A percentile compares a stretch with the other conserved stretches of the same genome.
phyloP scores from a whole-genome alignment of 2,888 invertebrate species.

The Phrixothrix hirtus region DNA sequence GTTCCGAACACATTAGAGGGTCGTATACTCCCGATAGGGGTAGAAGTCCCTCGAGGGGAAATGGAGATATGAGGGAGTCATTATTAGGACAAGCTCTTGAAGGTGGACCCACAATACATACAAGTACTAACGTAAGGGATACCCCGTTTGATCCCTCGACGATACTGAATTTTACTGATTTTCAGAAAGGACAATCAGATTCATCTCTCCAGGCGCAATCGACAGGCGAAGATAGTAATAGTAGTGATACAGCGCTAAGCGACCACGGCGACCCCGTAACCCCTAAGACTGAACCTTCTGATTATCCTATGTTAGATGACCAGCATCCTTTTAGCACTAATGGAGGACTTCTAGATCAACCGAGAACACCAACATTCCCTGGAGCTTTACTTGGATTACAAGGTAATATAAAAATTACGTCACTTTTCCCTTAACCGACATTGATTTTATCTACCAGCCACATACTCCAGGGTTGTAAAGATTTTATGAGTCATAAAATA shows the following conservation, averaged over 20 bases:
- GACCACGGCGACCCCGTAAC: constrained; percentile 67
- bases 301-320: constrained; percentile 68
- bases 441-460: constrained; percentile 19
- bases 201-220: constrained; percentile 68
- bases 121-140: constrained; percentile 52
- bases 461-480: constrained; percentile 16
- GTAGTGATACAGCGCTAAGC: constrained; percentile 81
- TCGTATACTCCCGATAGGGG: constrained; percentile 55
- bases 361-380: constrained; percentile 75
- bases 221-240: constrained; percentile 81
- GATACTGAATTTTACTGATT: constrained; percentile 13
- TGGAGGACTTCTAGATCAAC: constrained; percentile 64
- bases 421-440: constrained; percentile 12
- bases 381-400: constrained; percentile 79
- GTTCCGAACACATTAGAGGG: constrained; percentile 62
- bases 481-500: constrained; percentile 22
- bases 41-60: constrained; percentile 65
- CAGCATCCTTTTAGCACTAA: constrained; percentile 66
- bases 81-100: constrained; percentile 78
- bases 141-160: constrained; percentile 11
- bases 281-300: constrained; percentile 75
- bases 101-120: constrained; percentile 69
- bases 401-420: constrained; percentile 59
- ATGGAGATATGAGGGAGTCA: constrained; percentile 71
- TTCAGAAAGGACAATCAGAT: constrained; percentile 61